Evolutionary conservation across 2,888 invertebrate species (phyloP), one percentile per base, ranked within the genome.

Genomic region (Ramazzottius varieornatus): DNA sequence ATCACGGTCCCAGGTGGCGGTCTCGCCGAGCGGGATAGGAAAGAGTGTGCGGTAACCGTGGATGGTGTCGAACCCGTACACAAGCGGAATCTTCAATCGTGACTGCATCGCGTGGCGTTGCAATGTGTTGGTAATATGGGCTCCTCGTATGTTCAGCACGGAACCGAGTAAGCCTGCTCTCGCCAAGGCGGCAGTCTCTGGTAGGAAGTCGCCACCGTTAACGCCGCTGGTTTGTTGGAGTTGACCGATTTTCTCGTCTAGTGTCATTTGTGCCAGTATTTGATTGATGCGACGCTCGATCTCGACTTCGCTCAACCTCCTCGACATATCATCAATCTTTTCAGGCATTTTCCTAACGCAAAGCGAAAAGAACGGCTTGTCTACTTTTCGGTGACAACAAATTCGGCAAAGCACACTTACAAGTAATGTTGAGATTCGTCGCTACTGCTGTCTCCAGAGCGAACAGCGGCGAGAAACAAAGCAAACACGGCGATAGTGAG

Each of bases 241-340:
- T 65, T 65, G 65, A 24, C 65, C 65, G 34, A 65, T 46, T n/a
- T 65, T 65, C 33, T 65, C 65, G 16, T 65, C 65, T 8, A 65
- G 20, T 8, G 65, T 65, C 65, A 65, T 65, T 33, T 65, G 33
- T 2, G 64, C 24, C 34, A 65, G 32, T 0, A 65, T 33, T 16
- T 1, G 1, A 32, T 46, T 33, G 29, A 65, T 32, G 8, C 20
- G 40, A 8, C 40, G 8, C 20, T 40, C 40, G 20, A 40, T 1
- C 1, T 20, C 1, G 34, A 29, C 32, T 4, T n/a, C 64, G 46
- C 46, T 1, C 64, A 32, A 40, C 29, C 2, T n/a, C n/a, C n/a
- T n/a, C n/a, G n/a, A n/a, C n/a, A n/a, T n/a, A n/a, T n/a, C n/a
- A n/a, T n/a, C n/a, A n/a, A n/a, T n/a, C n/a, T n/a, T n/a, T n/a